These are phyloP conservation scores for Dascyllus trimaculatus DNA, from an alignment of 2,113 vertebrate species.

Conservation along the genomic window DNA sequence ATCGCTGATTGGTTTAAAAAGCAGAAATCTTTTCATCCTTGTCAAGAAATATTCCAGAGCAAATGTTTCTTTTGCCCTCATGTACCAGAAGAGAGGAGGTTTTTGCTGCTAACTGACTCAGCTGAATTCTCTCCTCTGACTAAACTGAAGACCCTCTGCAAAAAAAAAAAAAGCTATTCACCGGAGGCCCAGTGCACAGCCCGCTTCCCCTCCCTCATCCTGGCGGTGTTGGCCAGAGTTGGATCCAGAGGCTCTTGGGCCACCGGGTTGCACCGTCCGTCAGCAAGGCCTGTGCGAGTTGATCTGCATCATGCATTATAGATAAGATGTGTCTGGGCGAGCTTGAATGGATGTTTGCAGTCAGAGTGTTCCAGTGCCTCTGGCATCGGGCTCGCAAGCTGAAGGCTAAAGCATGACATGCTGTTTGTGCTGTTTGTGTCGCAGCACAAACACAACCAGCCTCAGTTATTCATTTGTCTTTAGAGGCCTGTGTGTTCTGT, in stretches of 20 bases:
- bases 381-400: conserved; percentile 38
- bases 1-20: conserved; percentile 26
- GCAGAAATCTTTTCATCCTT: conserved; percentile 1
- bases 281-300: conserved; percentile 61
- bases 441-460: conserved; percentile 17
- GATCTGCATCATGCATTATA: conserved; percentile 82
- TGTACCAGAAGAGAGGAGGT: conserved; percentile 30
- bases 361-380: conserved; percentile 47
- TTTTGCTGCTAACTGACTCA: conserved; percentile 55
- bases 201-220: neutral
- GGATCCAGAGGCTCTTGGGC: conserved; percentile 29
- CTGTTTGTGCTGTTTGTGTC: conserved; percentile 47
- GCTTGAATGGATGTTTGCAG: conserved; percentile 63
- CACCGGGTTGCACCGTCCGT: conserved; percentile 46
- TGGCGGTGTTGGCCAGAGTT: neutral
- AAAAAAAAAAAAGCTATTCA: conserved; percentile 22
- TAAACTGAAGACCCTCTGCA: conserved; percentile 39
- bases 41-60: conserved; percentile 23
- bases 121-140: conserved; percentile 42
- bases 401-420: conserved; percentile 44
- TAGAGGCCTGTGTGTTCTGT: conserved; percentile 2
- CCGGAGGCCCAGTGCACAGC: conserved; percentile 24
- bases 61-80: conserved; percentile 27
- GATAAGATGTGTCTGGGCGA: conserved; percentile 77
- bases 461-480: conserved; percentile 37